A percentile compares a stretch with the other conserved stretches of the same genome.
phyloP scores from a whole-genome alignment of 2,113 vertebrate species.

The Sterrhoptilus dennistouni region DNA sequence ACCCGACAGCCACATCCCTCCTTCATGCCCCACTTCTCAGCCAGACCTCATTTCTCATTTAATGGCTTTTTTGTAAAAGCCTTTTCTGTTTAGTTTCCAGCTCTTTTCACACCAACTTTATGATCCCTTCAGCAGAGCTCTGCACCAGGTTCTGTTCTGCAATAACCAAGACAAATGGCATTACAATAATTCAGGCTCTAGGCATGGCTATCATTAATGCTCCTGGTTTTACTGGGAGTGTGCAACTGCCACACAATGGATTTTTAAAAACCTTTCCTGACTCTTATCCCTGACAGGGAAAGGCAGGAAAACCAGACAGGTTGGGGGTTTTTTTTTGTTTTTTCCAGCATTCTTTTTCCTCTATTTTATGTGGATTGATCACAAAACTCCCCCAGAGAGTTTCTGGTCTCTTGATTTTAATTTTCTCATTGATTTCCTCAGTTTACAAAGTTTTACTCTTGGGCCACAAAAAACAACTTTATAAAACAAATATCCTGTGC shows the following conservation, averaged over 20 bases:
- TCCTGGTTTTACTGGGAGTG: background rate
- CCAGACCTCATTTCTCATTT: background rate
- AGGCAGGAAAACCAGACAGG: background rate
- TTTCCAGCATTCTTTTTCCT: background rate
- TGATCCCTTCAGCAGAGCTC: constrained; percentile 17
- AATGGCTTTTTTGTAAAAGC: background rate
- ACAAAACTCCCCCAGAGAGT: background rate
- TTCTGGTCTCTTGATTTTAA: background rate
- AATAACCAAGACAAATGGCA: constrained; percentile 16
- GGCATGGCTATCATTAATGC: background rate
- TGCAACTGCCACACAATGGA: background rate
- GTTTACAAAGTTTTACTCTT: background rate
- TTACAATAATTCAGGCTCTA: constrained; percentile 4
- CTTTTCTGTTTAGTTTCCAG: background rate
- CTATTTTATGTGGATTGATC: background rate
- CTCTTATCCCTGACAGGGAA: background rate
- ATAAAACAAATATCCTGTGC: background rate
- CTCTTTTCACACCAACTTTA: constrained; percentile 6
- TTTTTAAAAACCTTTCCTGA: background rate
- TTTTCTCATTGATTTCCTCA: background rate
- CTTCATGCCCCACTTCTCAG: background rate
- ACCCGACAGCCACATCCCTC: background rate
- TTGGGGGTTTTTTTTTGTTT: background rate
- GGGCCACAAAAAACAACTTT: background rate
- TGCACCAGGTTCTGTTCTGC: background rate